These are phyloP conservation scores for Drosophila subsilvestris DNA, from an alignment of 2,888 invertebrate genomes.

Conservation along the genomic window DNA sequence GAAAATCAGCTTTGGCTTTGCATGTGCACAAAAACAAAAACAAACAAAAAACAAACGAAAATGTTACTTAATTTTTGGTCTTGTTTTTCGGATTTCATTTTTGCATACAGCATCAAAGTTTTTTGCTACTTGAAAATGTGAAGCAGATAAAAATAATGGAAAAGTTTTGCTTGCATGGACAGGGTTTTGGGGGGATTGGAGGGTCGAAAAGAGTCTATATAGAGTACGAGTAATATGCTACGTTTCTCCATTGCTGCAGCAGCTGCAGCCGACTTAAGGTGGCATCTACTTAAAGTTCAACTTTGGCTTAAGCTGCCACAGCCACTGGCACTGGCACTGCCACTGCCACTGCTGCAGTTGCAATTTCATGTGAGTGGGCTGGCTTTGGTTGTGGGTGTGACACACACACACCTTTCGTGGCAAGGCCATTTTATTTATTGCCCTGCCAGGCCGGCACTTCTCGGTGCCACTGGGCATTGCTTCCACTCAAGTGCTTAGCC, in stretches of 20 bases:
- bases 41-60: neutral
- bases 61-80: slow-evolving; percentile 77
- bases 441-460: slow-evolving; percentile 36
- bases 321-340: slow-evolving; percentile 18
- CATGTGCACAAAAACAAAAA: slow-evolving; percentile 62
- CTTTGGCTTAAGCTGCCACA: slow-evolving; percentile 46
- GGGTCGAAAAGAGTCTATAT: slow-evolving; percentile 27
- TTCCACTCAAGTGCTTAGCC: slow-evolving; percentile 18
- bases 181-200: neutral
- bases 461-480: slow-evolving; percentile 11
- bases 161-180: slow-evolving; percentile 60
- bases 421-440: slow-evolving; percentile 68
- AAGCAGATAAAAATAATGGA: slow-evolving; percentile 80
- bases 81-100: slow-evolving; percentile 49
- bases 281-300: slow-evolving; percentile 70
- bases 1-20: slow-evolving; percentile 75
- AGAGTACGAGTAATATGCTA: slow-evolving; percentile 44
- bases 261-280: slow-evolving; percentile 68
- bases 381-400: slow-evolving; percentile 30
- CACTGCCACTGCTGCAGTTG: slow-evolving; percentile 27
- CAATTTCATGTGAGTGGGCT: slow-evolving; percentile 7
- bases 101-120: slow-evolving; percentile 72
- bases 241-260: slow-evolving; percentile 25
- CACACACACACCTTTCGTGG: slow-evolving; percentile 36
- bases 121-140: slow-evolving; percentile 76